phyloP scores from a whole-genome alignment of 2,888 invertebrate genomes.

The Willowsia nigromaculata region DNA sequence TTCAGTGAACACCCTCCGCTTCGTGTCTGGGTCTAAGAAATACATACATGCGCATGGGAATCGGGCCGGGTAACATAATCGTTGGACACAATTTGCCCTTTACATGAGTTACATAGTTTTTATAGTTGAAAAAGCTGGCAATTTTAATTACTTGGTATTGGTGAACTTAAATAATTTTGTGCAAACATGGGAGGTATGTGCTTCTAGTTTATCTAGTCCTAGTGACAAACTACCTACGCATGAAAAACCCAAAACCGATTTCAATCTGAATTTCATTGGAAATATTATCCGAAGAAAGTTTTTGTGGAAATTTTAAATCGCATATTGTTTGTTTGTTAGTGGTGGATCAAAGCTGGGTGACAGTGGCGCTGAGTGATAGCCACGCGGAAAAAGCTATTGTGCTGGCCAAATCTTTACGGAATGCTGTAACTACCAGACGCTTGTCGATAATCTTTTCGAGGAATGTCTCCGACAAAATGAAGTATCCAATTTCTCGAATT shows the following conservation, averaged over 20 bases:
- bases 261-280: no score
- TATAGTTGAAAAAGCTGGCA: not conserved
- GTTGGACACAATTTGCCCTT: not conserved
- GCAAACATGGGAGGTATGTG: constrained; percentile 17
- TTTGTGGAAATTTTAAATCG: no score
- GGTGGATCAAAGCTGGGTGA: constrained; percentile 63
- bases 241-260: no score
- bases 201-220: no score
- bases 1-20: constrained; percentile 40
- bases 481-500: constrained; percentile 12
- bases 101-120: not conserved
- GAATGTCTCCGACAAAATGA: constrained; percentile 43
- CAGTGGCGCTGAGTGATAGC: constrained; percentile 52
- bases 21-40: not conserved
- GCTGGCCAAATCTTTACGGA: constrained; percentile 59
- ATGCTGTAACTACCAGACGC: constrained; percentile 52
- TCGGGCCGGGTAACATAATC: not conserved
- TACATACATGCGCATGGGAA: not conserved
- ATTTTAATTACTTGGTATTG: not conserved
- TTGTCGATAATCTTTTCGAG: constrained; percentile 55
- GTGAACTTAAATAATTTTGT: not conserved
- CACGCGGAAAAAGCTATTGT: constrained; percentile 52
- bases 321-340: constrained; percentile 14
- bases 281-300: no score
- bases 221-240: no score